A percentile compares a stretch with the other conserved stretches of the same genome.
phyloP scores from a whole-genome alignment of 2,113 vertebrate species.

The Pseudolaguvia tuberculata region DNA sequence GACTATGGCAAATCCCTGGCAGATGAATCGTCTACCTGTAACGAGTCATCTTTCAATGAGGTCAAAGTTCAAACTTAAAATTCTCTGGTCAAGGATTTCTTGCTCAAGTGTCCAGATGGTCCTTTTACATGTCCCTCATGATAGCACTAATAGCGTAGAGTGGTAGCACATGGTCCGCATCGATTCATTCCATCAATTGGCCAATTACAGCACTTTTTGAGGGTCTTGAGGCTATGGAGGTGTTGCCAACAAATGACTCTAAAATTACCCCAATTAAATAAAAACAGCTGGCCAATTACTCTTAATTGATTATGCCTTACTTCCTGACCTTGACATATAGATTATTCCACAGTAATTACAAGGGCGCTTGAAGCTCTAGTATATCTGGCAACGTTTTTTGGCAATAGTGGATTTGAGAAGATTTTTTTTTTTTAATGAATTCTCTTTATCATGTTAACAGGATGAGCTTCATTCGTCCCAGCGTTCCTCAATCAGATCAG shows the following conservation, averaged over 20 bases:
- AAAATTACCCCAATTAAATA: conserved; percentile 49
- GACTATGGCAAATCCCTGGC: conserved; percentile 2
- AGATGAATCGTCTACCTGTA: not conserved
- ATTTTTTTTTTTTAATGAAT: conserved; percentile 11
- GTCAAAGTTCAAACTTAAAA: conserved; percentile 37
- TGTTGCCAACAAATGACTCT: conserved; percentile 51
- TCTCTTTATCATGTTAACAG: not conserved
- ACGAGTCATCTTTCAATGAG: conserved; percentile 34
- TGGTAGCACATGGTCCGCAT: conserved; percentile 53
- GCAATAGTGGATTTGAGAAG: conserved; percentile 3
- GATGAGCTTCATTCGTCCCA: conserved; percentile 2
- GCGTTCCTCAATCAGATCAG: conserved; percentile 9
- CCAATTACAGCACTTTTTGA: conserved; percentile 47
- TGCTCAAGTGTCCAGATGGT: conserved; percentile 45
- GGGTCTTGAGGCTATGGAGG: conserved; percentile 47
- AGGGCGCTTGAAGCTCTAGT: conserved; percentile 21
- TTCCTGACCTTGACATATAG: conserved; percentile 40
- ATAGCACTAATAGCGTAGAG: conserved; percentile 47
- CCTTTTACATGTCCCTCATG: conserved; percentile 28
- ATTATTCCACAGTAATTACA: conserved; percentile 46
- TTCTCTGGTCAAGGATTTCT: conserved; percentile 38
- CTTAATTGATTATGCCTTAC: conserved; percentile 47
- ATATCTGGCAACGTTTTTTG: conserved; percentile 25
- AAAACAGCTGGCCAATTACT: conserved; percentile 53
- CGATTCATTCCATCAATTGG: conserved; percentile 47